Evolutionary conservation across 2,888 invertebrate species (phyloP), one percentile per base, ranked within the genome.

Genomic region (Conistra vaccinii): DNA sequence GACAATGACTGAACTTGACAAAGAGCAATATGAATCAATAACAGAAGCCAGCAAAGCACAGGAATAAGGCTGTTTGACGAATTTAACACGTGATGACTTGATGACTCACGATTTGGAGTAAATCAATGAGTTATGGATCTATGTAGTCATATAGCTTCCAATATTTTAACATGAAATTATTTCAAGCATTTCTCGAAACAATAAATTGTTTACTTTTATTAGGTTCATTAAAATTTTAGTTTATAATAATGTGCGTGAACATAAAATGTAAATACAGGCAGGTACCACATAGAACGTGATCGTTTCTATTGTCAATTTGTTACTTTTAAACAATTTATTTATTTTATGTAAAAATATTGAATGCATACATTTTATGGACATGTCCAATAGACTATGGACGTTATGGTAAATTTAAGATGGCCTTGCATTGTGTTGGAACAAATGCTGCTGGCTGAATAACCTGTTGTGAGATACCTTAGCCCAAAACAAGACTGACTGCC

Each of bases 1-100:
- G 79, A 98, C 98, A 97, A 98, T 98, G 97, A 98, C 98, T 10
- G 98, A 98, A 93, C 97, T 98, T 80, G 98, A 98, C 88, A 98
- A 98, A 89, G 98, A 98, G 90, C 98, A 98, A 91, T 98, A 98
- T 87, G 98, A 98, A 82, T 98, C 98, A 39, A 96, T 96, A 83
- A 96, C 96, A 12, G 96, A 96, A 89, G 97, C 92, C 89, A 97
- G 95, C 89, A 97, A 92, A 95, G 97, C 93, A 90, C 97, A 97
- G 94, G 97, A 96, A 87, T 95, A 92, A 94, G 70, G 23, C 12
- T 61, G 35, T 35, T 39, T 51, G 62, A 69, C 23, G 10, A 75
- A 58, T 58, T 32, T 58, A 39, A 39, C 69, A 35, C 55, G 67
- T 65, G 53, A 55, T 35, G 26, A 77, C 57, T 55, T 75, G 51